Evolutionary conservation across 2,113 vertebrate species (phyloP).

Genomic region (Sinocyclocheilus grahami): DNA sequence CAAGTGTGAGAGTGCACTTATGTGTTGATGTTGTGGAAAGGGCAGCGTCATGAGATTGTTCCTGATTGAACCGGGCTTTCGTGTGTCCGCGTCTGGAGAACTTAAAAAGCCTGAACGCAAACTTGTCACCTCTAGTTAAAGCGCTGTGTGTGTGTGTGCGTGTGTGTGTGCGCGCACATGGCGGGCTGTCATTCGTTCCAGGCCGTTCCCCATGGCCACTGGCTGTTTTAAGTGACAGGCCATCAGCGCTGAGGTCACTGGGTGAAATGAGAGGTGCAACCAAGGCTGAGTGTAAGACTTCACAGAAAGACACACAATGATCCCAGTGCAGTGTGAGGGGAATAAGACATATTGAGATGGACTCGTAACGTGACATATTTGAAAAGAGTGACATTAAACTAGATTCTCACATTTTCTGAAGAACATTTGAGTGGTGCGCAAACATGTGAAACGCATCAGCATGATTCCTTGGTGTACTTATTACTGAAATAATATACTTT

Average conservation of each 20-base stretch:
- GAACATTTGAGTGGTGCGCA: background rate
- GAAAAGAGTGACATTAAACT: slow-evolving; percentile 7
- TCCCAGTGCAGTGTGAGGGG: background rate
- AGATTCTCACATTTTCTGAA: background rate
- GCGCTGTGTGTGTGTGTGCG: background rate
- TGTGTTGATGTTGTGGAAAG: slow-evolving; percentile 42
- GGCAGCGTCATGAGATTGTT: slow-evolving; percentile 9
- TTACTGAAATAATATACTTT: background rate
- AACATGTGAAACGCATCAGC: background rate
- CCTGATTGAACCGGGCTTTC: slow-evolving; percentile 19
- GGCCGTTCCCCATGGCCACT: slow-evolving; percentile 23
- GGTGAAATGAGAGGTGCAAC: slow-evolving; percentile 38
- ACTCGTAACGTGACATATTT: background rate
- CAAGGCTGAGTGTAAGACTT: slow-evolving; percentile 8
- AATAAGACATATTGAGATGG: background rate
- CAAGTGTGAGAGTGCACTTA: slow-evolving; percentile 43
- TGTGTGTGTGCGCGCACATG: background rate
- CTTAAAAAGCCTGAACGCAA: slow-evolving; percentile 14
- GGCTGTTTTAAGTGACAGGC: slow-evolving; percentile 37
- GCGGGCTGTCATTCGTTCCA: slow-evolving; percentile 23
- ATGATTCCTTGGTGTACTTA: background rate
- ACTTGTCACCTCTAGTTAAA: slow-evolving; percentile 25
- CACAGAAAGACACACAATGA: background rate
- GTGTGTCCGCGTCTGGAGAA: slow-evolving; percentile 3
- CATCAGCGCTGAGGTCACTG: slow-evolving; percentile 50